phyloP scores from a whole-genome alignment of 2,888 invertebrate genomes.

The Bembecia ichneumoniformis region DNA sequence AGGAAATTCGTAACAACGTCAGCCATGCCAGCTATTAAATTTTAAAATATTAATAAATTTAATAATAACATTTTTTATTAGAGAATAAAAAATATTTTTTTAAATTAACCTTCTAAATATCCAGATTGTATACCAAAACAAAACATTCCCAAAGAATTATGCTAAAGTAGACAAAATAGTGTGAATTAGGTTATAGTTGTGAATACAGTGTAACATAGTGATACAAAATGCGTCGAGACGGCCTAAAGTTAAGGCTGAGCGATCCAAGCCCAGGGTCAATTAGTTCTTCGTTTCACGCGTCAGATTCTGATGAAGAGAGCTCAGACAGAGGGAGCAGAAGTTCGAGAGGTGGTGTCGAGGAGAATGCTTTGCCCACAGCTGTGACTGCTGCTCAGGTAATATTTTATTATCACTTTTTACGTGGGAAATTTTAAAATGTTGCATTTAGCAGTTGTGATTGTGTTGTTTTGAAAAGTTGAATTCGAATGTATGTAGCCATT shows the following conservation, averaged over 20 bases:
- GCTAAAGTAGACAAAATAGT: slow-evolving; percentile 17
- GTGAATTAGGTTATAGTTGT: slow-evolving; percentile 19
- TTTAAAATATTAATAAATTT: too few relatives aligned
- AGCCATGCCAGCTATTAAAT: too few relatives aligned
- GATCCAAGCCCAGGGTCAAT: slow-evolving; percentile 51
- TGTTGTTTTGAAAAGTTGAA: too few relatives aligned
- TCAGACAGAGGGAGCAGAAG: slow-evolving; percentile 39
- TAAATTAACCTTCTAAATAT: too few relatives aligned
- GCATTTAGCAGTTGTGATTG: slow-evolving; percentile 9
- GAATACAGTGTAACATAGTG: slow-evolving; percentile 5
- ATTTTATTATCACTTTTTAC: neutral
- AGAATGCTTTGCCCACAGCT: slow-evolving; percentile 34
- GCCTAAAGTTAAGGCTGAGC: slow-evolving; percentile 57
- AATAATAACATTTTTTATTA: too few relatives aligned
- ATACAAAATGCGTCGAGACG: slow-evolving; percentile 54
- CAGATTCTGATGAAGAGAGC: slow-evolving; percentile 59
- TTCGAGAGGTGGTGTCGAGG: slow-evolving; percentile 32
- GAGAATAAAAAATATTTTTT: too few relatives aligned
- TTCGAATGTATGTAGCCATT: too few relatives aligned
- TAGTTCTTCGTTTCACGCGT: slow-evolving; percentile 46
- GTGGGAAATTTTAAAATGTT: neutral
- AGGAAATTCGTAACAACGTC: too few relatives aligned
- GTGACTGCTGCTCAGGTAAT: slow-evolving; percentile 44
- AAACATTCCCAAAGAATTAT: slow-evolving; percentile 11
- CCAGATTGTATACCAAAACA: too few relatives aligned